Evolutionary conservation across 2,797 vertebrate species (phyloP), one percentile per base, ranked within the genome.

Genomic region (Leptoclinus maculatus): DNA sequence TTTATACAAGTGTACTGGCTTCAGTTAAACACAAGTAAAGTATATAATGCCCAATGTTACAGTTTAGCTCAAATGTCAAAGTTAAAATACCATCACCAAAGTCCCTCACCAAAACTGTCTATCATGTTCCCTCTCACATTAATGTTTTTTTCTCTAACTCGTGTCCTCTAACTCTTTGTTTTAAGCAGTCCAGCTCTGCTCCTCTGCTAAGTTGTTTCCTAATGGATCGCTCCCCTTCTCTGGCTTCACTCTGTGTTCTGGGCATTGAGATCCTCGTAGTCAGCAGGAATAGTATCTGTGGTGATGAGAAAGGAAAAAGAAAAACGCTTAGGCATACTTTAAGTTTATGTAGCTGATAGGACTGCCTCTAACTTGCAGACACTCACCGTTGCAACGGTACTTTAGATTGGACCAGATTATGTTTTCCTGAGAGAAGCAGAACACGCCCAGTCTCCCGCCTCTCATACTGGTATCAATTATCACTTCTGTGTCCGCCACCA

Each of bases 341-440:
- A 1, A 41, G 9, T 25, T 53, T 13, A 25, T 3, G 32, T 32
- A n/a, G 14, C 45, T 36, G 27, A 57, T 7, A 49, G 34, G 0
- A 19, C 14, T 32, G 19, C 10, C 9, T 57, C 39, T 7, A 23
- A 17, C 6, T 51, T 39, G 16, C 39, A 69, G 41, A 65, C 32
- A 67, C 94, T 96, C 95, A 99, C 98, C 98, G 2, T 99, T 99
- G 92, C 98, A 99, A 62, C 98, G 97, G 32, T 99, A 99, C 85
- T 97, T 99, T 80, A 99, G 95, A 88, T 99, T 98, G 88, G 98
- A 99, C 98, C 98, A 99, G 93, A 99, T 99, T 70, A 99, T 99
- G 87, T 99, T 99, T 95, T 99, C 98, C 91, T 99, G 98, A 78
- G 98, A 99, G 94, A 99, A 99, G 92, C 98, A 99, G 96, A 99